Percentiles rank a stretch among this genome's conserved stretches.
Conservation (phyloP, 1,140 invertebrate genomes). For the Asobara japonica region DNA sequence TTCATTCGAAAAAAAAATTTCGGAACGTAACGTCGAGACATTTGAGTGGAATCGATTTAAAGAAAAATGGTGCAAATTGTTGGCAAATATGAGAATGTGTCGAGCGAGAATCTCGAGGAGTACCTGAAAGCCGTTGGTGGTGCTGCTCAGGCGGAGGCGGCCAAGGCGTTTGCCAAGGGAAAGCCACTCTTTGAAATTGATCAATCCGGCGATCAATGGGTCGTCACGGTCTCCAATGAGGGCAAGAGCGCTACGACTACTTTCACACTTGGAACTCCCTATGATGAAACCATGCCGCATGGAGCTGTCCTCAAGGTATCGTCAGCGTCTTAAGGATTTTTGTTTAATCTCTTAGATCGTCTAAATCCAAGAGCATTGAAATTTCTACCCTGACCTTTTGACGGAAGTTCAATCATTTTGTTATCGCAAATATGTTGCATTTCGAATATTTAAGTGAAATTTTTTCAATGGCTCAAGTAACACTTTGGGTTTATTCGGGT, state of each 20-base stretch:
- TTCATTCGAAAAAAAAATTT: not conserved
- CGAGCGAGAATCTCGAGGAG: conserved; percentile 58
- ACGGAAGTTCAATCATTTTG: too few relatives aligned
- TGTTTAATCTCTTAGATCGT: too few relatives aligned
- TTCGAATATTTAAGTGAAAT: too few relatives aligned
- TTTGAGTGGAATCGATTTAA: too few relatives aligned
- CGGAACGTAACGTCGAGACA: too few relatives aligned
- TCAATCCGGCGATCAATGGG: conserved; percentile 49
- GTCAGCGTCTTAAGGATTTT: conserved; percentile 23
- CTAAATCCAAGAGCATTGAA: too few relatives aligned
- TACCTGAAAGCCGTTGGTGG: conserved; percentile 54
- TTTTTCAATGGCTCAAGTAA: too few relatives aligned
- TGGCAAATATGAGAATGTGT: conserved; percentile 59
- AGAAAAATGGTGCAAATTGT: conserved; percentile 56
- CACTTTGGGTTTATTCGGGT: too few relatives aligned
- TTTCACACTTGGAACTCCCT: conserved; percentile 57
- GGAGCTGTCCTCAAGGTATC: conserved; percentile 54
- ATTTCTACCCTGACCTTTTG: too few relatives aligned
- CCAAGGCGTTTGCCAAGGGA: conserved; percentile 40
- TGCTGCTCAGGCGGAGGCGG: conserved; percentile 42
- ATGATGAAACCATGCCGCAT: conserved; percentile 57
- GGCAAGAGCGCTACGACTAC: conserved; percentile 46
- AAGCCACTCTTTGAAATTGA: conserved; percentile 53
- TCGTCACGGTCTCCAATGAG: conserved; percentile 50
- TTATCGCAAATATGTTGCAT: too few relatives aligned